Evolutionary conservation across 2,888 invertebrate species (phyloP), one percentile per base, ranked within the genome.

Genomic region (Platerodrilus igneus): DNA sequence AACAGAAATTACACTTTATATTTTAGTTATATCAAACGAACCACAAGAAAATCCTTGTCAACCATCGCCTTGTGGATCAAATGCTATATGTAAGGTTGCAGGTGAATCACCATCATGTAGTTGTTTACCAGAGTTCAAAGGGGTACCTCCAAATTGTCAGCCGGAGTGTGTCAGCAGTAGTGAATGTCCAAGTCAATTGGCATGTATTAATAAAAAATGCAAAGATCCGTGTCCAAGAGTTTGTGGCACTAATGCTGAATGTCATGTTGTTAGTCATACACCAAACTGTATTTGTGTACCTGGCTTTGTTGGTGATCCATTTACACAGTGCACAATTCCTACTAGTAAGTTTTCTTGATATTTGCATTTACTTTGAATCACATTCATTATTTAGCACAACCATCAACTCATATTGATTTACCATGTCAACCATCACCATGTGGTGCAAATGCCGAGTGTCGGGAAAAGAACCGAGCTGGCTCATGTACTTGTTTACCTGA

Each of bases 191-290:
- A 77, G 75, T 54, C 76, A 81, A 55, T 68, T 77, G 58, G 84
- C 86, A 23, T 88, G 87, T 60, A 74, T 83, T 8, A 80, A 79
- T 57, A 76, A 80, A 57, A 84, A 82, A 71, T 88, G 87, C 62
- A 76, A 73, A 67, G 81, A 83, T 60, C 86, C 86, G 3, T 90
- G 90, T 56, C 70, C 71, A 0, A 83, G 81, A 39, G 73, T 81
- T 1, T 92, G 92, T 62, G 91, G 88, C 7, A 65, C 72, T 41
- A 79, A 78, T 50, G 83, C 87, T 4, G 64, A 77, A 40, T 88
- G 88, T 63, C 74, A 78, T 48, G 83, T 85, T 4, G 74, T 77
- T 57, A 86, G 81, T 64, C 84, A 75, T 77, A 86, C 64, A 70
- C 81, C 57, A 74, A 86, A 36, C 74, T 83, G 72, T 77, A 73